Evolutionary conservation across 1,140 invertebrate species (phyloP).

Genomic region (Heliconius hermathena): DNA sequence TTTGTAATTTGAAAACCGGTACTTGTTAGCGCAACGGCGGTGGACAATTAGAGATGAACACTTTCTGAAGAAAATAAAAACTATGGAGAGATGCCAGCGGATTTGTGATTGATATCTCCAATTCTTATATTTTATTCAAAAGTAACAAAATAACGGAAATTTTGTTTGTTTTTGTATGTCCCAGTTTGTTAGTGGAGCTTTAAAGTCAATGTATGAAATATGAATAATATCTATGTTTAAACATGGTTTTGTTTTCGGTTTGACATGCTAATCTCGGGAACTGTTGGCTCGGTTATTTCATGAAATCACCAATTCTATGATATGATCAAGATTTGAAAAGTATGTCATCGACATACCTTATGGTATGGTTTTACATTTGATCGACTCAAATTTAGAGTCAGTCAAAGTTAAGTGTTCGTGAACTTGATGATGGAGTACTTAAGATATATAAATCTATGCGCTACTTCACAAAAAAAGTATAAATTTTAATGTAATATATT

Average conservation of each 20-base stretch:
- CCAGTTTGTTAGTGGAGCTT: not conserved
- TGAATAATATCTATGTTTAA: not conserved
- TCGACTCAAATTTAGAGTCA: too few species aligned
- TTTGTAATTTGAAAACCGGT: constrained; percentile 38
- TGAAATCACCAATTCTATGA: too few species aligned
- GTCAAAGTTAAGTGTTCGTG: too few species aligned
- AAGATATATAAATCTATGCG: too few species aligned
- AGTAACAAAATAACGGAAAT: constrained; percentile 16
- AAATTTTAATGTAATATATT: too few species aligned
- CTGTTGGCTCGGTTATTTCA: too few species aligned
- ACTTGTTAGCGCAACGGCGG: constrained; percentile 37
- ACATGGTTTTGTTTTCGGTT: not conserved
- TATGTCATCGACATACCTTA: too few species aligned
- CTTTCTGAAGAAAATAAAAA: constrained; percentile 33
- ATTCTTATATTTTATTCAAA: constrained; percentile 37
- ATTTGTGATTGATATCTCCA: constrained; percentile 29
- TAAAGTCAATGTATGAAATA: not conserved
- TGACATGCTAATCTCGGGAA: too few species aligned
- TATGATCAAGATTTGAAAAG: too few species aligned
- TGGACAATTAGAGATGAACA: constrained; percentile 34
- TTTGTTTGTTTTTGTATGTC: constrained; percentile 8
- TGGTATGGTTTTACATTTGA: too few species aligned
- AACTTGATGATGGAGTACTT: too few species aligned
- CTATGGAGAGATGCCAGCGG: constrained; percentile 28
- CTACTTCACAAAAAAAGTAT: too few species aligned